phyloP scores from a whole-genome alignment of 2,888 invertebrate species.

The Cataglyphis livida region DNA sequence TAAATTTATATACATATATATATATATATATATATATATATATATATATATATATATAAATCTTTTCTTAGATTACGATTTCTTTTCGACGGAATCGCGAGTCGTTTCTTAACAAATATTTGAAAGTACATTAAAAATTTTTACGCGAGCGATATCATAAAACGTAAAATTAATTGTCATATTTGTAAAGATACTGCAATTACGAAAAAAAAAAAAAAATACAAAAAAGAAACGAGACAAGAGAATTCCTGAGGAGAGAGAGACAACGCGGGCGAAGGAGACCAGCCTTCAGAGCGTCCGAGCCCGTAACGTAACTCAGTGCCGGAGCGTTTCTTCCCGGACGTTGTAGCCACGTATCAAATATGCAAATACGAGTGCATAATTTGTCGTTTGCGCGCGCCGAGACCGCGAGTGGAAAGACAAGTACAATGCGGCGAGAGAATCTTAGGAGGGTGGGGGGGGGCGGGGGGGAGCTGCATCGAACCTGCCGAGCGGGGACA shows the following conservation, averaged over 20 bases:
- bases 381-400: constrained; percentile 78
- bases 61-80: neutral
- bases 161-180: constrained; percentile 31
- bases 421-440: constrained; percentile 65
- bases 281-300: constrained; percentile 44
- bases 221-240: neutral
- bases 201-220: neutral
- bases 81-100: neutral
- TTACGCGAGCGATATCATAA: neutral
- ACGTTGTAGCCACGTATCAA: constrained; percentile 79
- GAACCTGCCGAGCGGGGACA: constrained; percentile 24
- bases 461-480: neutral
- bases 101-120: constrained; percentile 16
- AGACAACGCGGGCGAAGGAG: constrained; percentile 14
- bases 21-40: neutral
- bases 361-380: constrained; percentile 80
- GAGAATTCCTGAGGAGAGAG: neutral
- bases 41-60: neutral
- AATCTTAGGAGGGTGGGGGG: neutral
- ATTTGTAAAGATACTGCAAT: neutral
- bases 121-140: neutral
- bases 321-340: constrained; percentile 69
- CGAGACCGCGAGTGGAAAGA: constrained; percentile 66
- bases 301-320: constrained; percentile 71
- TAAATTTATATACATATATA: too few relatives aligned